Percentiles rank a stretch among this genome's conserved stretches.
Evolutionary conservation across 2,888 invertebrate species (phyloP).

Genomic region (Cephus spinipes): DNA sequence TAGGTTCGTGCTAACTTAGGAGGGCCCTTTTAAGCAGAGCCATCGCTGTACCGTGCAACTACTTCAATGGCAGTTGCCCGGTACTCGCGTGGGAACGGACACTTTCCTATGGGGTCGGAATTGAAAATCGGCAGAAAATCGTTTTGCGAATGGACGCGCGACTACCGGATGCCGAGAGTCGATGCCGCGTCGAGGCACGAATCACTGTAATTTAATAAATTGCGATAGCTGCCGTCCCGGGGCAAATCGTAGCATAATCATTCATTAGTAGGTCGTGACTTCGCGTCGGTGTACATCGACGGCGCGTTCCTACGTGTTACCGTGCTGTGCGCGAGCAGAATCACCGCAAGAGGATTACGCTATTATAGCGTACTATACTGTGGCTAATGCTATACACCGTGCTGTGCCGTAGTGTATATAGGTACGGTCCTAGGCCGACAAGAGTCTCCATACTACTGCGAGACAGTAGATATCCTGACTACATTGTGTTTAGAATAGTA

Average conservation of each 20-base stretch:
- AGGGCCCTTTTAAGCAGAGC: background rate
- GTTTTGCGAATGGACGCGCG: conserved; percentile 23
- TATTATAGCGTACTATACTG: background rate
- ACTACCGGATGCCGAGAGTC: conserved; percentile 34
- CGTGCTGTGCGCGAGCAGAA: background rate
- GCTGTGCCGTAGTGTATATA: background rate
- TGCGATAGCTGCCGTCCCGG: conserved; percentile 63
- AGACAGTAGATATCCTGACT: conserved; percentile 12
- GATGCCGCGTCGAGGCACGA: conserved; percentile 47
- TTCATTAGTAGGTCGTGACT: conserved; percentile 67
- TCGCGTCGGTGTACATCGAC: conserved; percentile 41
- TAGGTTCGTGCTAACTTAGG: background rate
- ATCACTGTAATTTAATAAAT: conserved; percentile 66
- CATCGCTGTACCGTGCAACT: background rate
- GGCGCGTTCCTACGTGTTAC: conserved; percentile 1
- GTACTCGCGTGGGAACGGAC: background rate
- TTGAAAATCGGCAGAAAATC: conserved; percentile 18
- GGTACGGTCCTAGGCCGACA: background rate
- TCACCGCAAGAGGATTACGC: background rate
- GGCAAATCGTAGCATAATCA: conserved; percentile 66
- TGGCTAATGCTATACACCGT: conserved; percentile 9
- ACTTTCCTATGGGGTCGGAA: background rate
- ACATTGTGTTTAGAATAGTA: conserved; percentile 18
- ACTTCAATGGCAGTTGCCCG: background rate
- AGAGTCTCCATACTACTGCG: background rate